Evolutionary conservation across 2,888 invertebrate species (phyloP), one percentile per base, ranked within the genome.

Genomic region (Geotrupes spiniger): DNA sequence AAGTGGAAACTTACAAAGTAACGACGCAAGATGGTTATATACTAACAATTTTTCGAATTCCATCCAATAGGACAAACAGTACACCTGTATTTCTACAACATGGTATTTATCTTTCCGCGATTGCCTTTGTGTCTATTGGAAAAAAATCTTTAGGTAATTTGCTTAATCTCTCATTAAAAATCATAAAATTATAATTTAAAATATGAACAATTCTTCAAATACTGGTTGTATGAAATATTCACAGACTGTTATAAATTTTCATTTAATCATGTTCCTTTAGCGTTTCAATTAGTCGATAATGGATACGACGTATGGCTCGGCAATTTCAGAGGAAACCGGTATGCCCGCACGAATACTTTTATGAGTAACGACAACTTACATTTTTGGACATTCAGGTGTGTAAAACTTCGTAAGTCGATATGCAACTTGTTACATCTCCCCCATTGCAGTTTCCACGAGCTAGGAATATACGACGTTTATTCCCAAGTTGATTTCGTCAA

Each of bases 291-390:
- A 73, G 74, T 75, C 70, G 70, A 82, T 27, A 61, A 63, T 4
- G 72, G 72, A 14, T 75, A 68, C 46, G 76, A 76, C 42, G 74
- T 76, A 0, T 85, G 70, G 84, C 76, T 66, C 72, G 57, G 70
- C 1, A 76, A 76, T 42, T 63, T 56, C 28, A 51, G 63, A 49
- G 62, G 61, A n/a, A 56, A 58, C 1, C 51, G 50, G 49, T 61
- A 64, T 40, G 60, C 58, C 39, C 53, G 51, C 42, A 49, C 48
- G 4, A 63, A 64, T 33, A 55, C 53, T 4, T 50, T 42, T 27
- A 28, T 61, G 11, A 56, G 41, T 4, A 36, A 52, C 15, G 40
- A 42, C 2, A 49, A 59, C 14, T 16, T 25, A 29, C 49, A 54
- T n/a, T 64, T 53, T 46, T 61, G 62, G 63, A 49, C 58, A 26